A percentile compares a stretch with the other conserved stretches of the same genome.
phyloP scores from a whole-genome alignment of 2,888 invertebrate genomes.

The Papilio elwesi region DNA sequence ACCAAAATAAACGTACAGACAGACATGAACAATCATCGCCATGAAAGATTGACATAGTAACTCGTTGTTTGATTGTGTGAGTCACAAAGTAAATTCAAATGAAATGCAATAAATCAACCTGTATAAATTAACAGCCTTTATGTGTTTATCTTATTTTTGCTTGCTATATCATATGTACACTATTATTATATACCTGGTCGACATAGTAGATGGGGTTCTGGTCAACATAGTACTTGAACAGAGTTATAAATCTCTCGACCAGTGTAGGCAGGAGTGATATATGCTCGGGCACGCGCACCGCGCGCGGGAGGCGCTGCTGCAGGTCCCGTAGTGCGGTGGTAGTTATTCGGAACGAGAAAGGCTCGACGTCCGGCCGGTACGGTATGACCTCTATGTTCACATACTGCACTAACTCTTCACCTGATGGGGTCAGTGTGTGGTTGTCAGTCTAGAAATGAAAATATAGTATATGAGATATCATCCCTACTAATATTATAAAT shows the following conservation, averaged over 20 bases:
- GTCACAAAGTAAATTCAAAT: too few species aligned
- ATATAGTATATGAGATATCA: background rate
- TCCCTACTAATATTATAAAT: too few species aligned
- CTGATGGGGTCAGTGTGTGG: conserved; percentile 87
- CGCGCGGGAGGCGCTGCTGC: conserved; percentile 62
- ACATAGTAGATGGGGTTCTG: conserved; percentile 87
- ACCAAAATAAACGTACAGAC: background rate
- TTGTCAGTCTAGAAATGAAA: conserved; percentile 84
- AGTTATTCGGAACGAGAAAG: conserved; percentile 90
- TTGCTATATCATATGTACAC: too few species aligned
- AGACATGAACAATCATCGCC: too few species aligned
- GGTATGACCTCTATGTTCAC: conserved; percentile 91
- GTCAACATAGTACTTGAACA: conserved; percentile 90
- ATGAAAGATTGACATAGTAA: too few species aligned
- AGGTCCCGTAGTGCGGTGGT: conserved; percentile 91
- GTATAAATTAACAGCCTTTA: too few species aligned
- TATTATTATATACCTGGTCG: conserved; percentile 72
- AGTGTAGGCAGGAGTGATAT: conserved; percentile 86
- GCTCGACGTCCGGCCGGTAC: conserved; percentile 80
- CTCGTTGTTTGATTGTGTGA: too few species aligned
- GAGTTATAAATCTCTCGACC: conserved; percentile 92
- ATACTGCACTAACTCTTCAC: conserved; percentile 89
- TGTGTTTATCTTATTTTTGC: too few species aligned
- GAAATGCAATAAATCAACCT: too few species aligned
- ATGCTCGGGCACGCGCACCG: conserved; percentile 69